Base-by-base conservation (phyloP, 2,888 invertebrate species). In the Harmothoe impar region DNA sequence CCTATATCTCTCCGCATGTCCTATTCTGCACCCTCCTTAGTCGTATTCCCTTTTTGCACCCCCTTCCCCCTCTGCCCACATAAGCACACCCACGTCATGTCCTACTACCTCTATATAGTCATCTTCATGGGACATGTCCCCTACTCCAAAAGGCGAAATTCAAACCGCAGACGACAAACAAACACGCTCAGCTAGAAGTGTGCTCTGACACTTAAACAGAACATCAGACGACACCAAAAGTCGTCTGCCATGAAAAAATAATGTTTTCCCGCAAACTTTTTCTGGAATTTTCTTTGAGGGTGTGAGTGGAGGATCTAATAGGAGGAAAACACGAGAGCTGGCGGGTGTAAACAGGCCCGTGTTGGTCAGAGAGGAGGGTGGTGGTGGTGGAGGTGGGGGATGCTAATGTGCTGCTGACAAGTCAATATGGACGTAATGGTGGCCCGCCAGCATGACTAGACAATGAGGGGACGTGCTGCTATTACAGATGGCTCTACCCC, bases 121-220 rank as follows among this genome's bases (percentile, higher is more conserved):
- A 62, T 3, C 62, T 62, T 20, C 62, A n/a, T 5, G 62, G 62
- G n/a, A 62, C 62, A 62, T n/a, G n/a, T n/a, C 20, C 23, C 62
- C 62, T 62, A n/a, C 62, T n/a, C 62, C 62, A 62, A 72, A 72
- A 29, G 31, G 25, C 72, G 72, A 72, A 72, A 72, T 72, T 72
- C 72, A 72, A 72, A 72, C 72, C 72, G 20, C 72, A 72, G 72
- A 72, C 25, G 25, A 72, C 72, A 72, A 72, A 72, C 72, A 72
- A 72, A 72, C 72, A 72, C 72, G 72, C 72, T 72, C 29, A 5
- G 15, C 0, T 72, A 25, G 29, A 72, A 15, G 72, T 72, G 72
- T 72, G 72, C 72, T 29, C 72, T 72, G 72, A 25, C 25, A 29
- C 72, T 72, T 72, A 72, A 72, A 72, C 25, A 72, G 72, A 72